Base-by-base conservation (phyloP, 1,140 invertebrate genomes). In the Drosophila bipectinata region DNA sequence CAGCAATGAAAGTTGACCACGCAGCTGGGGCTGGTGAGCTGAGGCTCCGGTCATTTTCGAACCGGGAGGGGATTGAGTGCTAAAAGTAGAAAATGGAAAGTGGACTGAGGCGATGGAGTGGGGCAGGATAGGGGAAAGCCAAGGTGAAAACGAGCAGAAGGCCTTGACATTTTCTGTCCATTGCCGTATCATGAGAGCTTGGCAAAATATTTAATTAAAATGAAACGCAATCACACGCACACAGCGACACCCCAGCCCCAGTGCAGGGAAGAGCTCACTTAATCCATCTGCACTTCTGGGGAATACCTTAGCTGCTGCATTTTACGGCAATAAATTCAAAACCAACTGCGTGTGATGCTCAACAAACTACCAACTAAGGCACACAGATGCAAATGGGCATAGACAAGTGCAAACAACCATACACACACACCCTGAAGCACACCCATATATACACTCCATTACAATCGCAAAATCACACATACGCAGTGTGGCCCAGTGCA, bases 251-350 rank as follows among this genome's bases (percentile, higher is more conserved):
- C 51, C 14, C 45, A 44, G 37, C 55, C 45, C 48, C 15, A 52
- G 24, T 30, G 45, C n/a, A 8, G 37, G 18, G 6, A 14, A 34
- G 24, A 68, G 51, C 76, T 39, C 67, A 83, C 61, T 83, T 88
- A 88, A 88, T 88, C 84, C 83, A 88, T 83, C 76, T 88, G 83
- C 83, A 88, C 49, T 69, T 87, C 41, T 66, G 68, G 60, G 66
- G 62, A 54, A 68, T 69, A 57, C 53, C 60, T 76, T 39, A 26
- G 30, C 71, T 63, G 66, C 77, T 75, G 75, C 67, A 88, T 73
- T 82, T 77, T 73, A 55, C 55, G 62, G 72, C 76, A 77, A 88
- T 88, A 88, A 88, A 88, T 88, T 79, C 71, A 85, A 63, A 71
- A 21, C 49, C 73, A 77, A 85, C 81, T 80, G 81, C 74, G 72